Evolutionary conservation across 2,888 invertebrate genomes (phyloP).

Genomic region (Auanema freiburgensis): DNA sequence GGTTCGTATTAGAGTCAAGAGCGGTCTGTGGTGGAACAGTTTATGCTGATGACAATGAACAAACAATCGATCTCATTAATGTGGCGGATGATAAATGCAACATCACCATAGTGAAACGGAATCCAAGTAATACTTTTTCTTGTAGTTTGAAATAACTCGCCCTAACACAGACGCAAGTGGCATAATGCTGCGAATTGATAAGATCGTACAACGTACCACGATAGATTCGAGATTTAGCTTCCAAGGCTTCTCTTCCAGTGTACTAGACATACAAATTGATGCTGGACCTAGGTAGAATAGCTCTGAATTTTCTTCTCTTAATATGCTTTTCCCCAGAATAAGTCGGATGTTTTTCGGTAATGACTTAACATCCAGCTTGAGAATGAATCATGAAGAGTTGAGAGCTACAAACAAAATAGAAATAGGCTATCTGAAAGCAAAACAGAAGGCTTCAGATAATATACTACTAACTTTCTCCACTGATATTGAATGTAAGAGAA

Average conservation of each 20-base stretch:
- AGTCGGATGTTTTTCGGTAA: no score
- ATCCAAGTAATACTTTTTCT: constrained; percentile 19
- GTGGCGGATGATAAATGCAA: constrained; percentile 20
- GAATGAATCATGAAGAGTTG: constrained; percentile 16
- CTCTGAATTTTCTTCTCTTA: no score
- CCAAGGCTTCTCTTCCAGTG: no score
- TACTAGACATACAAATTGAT: no score
- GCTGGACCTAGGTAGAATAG: no score
- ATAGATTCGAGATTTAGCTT: no score
- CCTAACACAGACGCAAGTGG: no score
- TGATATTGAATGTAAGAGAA: constrained; percentile 18
- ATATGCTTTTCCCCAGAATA: no score
- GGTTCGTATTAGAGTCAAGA: constrained; percentile 44
- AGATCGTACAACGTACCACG: no score
- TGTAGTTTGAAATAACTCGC: no score
- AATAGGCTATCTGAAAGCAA: constrained; percentile 10
- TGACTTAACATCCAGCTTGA: no score
- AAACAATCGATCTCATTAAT: constrained; percentile 4
- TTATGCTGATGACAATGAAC: constrained; percentile 34
- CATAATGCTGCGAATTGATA: no score
- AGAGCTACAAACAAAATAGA: constrained; percentile 20
- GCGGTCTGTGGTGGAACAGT: constrained; percentile 53
- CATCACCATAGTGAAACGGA: constrained; percentile 30
- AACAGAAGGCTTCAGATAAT: not conserved
- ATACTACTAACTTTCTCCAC: constrained; percentile 22